A percentile compares a stretch with the other conserved stretches of the same genome.
phyloP scores from a whole-genome alignment of 1,140 invertebrate genomes.

The Drosophila mojavensis region DNA sequence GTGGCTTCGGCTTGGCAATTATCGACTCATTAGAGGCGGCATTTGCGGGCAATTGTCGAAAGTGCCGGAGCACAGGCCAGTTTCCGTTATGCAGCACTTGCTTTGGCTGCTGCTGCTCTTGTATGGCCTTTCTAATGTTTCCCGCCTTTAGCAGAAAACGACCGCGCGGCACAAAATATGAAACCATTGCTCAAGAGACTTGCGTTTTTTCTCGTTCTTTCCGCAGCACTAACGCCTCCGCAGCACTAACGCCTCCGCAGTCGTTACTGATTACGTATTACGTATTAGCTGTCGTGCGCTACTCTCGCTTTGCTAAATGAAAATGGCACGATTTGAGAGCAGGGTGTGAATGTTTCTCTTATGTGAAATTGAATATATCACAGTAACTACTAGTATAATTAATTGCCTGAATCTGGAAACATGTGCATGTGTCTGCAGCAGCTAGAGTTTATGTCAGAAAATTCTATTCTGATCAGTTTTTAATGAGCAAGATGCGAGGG shows the following conservation, averaged over 20 bases:
- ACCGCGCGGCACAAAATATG: slow-evolving; percentile 79
- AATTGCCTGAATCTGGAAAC: slow-evolving; percentile 27
- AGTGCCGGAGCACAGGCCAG: slow-evolving; percentile 64
- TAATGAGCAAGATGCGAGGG: slow-evolving; percentile 8
- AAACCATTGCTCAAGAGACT: slow-evolving; percentile 62
- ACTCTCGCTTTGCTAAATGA: slow-evolving; percentile 2
- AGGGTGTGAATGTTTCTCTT: background rate
- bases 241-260: slow-evolving; percentile 26
- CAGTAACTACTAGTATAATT: background rate
- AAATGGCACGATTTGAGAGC: background rate
- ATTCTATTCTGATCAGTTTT: slow-evolving; percentile 7
- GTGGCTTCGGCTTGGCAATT: background rate
- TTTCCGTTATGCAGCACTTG: slow-evolving; percentile 46
- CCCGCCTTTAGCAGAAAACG: slow-evolving; percentile 75
- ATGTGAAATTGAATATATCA: background rate
- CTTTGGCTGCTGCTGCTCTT: slow-evolving; percentile 63
- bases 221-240: slow-evolving; percentile 24
- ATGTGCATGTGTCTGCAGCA: slow-evolving; percentile 29
- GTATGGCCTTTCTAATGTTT: slow-evolving; percentile 67
- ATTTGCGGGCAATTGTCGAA: slow-evolving; percentile 64
- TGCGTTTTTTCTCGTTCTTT: slow-evolving; percentile 22
- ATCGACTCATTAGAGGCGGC: slow-evolving; percentile 34
- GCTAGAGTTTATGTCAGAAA: slow-evolving; percentile 34
- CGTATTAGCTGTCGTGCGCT: slow-evolving; percentile 12
- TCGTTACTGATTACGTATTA: slow-evolving; percentile 54